These are phyloP conservation scores for Aurelia sp. DNA, from an alignment of 30 jellyfish, hydroid and myxozoan genomes.

Conservation along the genomic window DNA sequence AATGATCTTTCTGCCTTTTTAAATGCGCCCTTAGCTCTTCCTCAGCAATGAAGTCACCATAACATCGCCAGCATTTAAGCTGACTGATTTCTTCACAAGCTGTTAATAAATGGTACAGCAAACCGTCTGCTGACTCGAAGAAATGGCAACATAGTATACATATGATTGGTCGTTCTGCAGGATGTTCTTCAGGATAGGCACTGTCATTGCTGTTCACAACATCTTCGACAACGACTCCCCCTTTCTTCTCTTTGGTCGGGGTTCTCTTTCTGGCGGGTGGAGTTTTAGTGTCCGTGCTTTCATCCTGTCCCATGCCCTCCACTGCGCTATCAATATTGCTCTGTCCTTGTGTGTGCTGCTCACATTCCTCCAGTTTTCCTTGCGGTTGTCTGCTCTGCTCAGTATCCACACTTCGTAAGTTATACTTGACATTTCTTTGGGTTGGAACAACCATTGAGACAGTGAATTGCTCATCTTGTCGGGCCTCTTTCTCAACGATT, in stretches of 20 bases:
- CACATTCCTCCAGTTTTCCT: neutral
- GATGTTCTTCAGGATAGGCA: neutral
- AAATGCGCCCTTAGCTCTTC: neutral
- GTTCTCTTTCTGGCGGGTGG: neutral
- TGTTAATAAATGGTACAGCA: constrained; percentile 28
- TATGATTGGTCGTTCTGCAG: constrained; percentile 1
- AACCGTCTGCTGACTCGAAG: constrained; percentile 17
- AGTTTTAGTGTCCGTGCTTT: neutral
- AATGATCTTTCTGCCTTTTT: neutral
- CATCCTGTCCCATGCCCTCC: too few relatives aligned
- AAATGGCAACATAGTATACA: constrained; percentile 19
- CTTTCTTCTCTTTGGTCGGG: neutral
- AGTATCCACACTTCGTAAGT: neutral
- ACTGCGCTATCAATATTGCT: neutral
- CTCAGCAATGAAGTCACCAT: neutral
- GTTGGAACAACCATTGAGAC: neutral
- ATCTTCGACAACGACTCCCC: neutral
- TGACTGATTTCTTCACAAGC: constrained; percentile 9
- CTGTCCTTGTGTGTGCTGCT: neutral
- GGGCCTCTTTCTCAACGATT: neutral
- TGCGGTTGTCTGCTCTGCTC: neutral
- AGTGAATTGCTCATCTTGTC: neutral
- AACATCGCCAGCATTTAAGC: constrained; percentile 37
- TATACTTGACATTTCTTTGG: neutral
- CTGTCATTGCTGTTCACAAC: neutral